Conservation (phyloP, 1,140 invertebrate genomes). For the Hesperophylax magnus region DNA sequence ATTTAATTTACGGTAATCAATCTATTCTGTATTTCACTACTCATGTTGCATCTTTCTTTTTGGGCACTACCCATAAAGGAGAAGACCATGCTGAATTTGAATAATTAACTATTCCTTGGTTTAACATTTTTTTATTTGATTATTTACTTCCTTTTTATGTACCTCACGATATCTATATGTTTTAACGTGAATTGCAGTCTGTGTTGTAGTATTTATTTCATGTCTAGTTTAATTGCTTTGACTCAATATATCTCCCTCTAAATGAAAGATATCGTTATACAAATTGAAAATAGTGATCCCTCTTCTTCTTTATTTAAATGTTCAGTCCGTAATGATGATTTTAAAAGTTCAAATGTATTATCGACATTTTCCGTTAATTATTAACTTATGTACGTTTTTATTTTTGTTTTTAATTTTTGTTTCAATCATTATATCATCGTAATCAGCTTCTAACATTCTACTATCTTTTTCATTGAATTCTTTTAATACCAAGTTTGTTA, state of each 20-base stretch:
- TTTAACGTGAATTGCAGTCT: not conserved
- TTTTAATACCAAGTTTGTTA: not conserved
- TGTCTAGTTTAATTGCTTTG: too few species aligned
- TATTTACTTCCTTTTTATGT: constrained; percentile 60
- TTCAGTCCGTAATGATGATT: not conserved
- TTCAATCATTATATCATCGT: not conserved
- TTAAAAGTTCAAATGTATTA: not conserved
- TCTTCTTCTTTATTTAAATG: too few species aligned
- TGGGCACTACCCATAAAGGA: constrained; percentile 57
- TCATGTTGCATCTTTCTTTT: constrained; percentile 60
- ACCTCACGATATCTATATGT: constrained; percentile 60
- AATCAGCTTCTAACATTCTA: not conserved
- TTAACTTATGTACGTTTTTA: not conserved
- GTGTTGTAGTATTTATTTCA: too few species aligned
- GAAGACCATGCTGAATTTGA: constrained; percentile 49
- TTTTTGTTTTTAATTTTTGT: not conserved
- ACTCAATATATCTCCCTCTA: too few species aligned
- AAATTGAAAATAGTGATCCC: too few species aligned
- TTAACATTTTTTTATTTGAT: constrained; percentile 59
- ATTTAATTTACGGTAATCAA: constrained; percentile 64
- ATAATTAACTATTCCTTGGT: constrained; percentile 55
- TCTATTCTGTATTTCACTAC: constrained; percentile 62
- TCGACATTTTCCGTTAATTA: not conserved
- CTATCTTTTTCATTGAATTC: not conserved
- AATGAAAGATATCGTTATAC: too few species aligned